Evolutionary conservation across 2,113 vertebrate species (phyloP).

Genomic region (Alectura lathami): DNA sequence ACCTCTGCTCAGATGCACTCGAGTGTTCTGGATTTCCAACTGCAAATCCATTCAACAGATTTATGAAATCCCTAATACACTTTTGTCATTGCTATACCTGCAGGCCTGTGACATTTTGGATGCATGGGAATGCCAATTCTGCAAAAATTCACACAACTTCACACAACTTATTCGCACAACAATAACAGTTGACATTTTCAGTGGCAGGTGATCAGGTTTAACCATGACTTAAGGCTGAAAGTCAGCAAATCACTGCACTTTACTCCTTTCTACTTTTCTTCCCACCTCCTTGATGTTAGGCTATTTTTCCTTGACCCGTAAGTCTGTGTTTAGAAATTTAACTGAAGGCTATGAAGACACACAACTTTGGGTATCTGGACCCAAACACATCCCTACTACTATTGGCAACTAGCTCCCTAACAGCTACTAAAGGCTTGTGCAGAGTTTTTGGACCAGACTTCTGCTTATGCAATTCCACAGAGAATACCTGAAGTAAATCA

Average conservation of each 20-base stretch:
- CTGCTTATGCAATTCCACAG: not conserved
- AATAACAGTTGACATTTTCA: constrained; percentile 4
- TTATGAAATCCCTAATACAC: not conserved
- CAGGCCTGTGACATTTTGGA: not conserved
- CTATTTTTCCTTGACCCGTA: not conserved
- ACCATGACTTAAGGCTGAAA: not conserved
- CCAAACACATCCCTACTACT: not conserved
- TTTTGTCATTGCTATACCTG: not conserved
- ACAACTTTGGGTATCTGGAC: not conserved
- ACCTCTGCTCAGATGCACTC: not conserved
- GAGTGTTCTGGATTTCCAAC: not conserved
- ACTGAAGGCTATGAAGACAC: not conserved
- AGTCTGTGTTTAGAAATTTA: not conserved
- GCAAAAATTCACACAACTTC: not conserved
- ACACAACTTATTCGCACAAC: not conserved
- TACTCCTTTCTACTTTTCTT: not conserved
- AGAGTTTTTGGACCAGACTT: not conserved
- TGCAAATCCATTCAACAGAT: not conserved
- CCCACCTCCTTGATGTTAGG: not conserved
- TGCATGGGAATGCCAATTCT: not conserved
- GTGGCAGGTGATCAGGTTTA: not conserved
- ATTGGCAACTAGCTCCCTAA: not conserved
- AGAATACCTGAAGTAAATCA: not conserved
- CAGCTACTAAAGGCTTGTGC: not conserved
- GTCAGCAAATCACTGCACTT: not conserved